Conservation (phyloP, 2,797 vertebrate genomes). For the Tangara arthus region DNA sequence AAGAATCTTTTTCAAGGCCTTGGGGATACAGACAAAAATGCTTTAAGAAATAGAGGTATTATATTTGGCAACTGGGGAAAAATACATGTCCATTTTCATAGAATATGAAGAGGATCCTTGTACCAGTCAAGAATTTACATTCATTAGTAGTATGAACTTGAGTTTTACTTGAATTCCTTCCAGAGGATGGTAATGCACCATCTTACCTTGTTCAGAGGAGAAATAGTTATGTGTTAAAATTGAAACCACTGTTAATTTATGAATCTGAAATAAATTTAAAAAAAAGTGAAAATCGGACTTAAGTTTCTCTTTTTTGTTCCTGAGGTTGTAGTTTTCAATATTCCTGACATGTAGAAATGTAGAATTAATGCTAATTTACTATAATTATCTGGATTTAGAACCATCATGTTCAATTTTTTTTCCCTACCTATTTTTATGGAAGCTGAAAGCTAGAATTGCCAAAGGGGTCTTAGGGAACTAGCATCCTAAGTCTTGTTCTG, state of each 20-base stretch:
- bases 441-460: not conserved
- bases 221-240: slow-evolving; percentile 43
- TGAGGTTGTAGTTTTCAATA: not conserved
- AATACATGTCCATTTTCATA: slow-evolving; percentile 42
- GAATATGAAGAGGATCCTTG: slow-evolving; percentile 51
- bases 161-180: slow-evolving; percentile 66
- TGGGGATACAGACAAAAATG: slow-evolving; percentile 70
- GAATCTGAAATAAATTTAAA: slow-evolving; percentile 68
- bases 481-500: not conserved
- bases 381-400: not conserved
- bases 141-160: slow-evolving; percentile 8
- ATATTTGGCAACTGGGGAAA: slow-evolving; percentile 46
- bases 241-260: slow-evolving; percentile 72
- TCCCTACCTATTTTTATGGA: not conserved
- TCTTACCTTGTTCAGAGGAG: slow-evolving; percentile 52
- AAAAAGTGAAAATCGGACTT: slow-evolving; percentile 14
- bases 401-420: not conserved
- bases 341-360: not conserved
- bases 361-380: not conserved
- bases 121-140: slow-evolving; percentile 41
- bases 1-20: slow-evolving; percentile 68
- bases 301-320: slow-evolving; percentile 39
- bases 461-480: not conserved
- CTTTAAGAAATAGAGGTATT: slow-evolving; percentile 58
- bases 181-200: slow-evolving; percentile 39